A percentile compares a stretch with the other conserved stretches of the same genome.
phyloP scores from a whole-genome alignment of 2,888 invertebrate genomes.

The Fissipunctia ypsillon region DNA sequence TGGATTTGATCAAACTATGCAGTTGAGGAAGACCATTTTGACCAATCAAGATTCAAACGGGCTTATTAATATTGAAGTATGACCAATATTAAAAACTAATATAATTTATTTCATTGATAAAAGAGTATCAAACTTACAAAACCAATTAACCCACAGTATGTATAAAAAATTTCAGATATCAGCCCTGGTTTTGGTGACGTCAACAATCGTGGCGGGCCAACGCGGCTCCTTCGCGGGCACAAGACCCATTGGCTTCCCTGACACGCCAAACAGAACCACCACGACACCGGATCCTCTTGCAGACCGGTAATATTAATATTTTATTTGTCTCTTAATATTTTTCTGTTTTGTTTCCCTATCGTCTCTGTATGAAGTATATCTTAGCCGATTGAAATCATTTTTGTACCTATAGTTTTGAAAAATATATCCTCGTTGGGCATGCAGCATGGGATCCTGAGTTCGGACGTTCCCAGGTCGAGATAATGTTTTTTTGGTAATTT shows the following conservation, averaged over 20 bases:
- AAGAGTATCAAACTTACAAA: neutral
- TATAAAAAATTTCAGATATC: conserved; percentile 56
- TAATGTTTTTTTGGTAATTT: neutral
- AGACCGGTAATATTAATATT: conserved; percentile 79
- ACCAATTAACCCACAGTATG: neutral
- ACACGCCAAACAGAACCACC: conserved; percentile 83
- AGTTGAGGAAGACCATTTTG: neutral
- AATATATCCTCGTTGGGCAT: neutral
- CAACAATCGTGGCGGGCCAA: conserved; percentile 85
- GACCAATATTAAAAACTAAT: neutral
- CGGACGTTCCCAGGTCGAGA: neutral
- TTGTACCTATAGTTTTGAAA: neutral
- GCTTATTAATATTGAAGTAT: neutral
- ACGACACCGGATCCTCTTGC: conserved; percentile 74
- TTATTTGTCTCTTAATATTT: neutral
- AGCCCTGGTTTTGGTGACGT: conserved; percentile 69
- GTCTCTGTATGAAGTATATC: neutral
- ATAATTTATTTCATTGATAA: neutral
- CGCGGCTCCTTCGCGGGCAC: conserved; percentile 92
- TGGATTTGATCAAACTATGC: neutral
- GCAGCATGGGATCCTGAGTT: neutral
- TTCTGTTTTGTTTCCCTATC: conserved; percentile 5
- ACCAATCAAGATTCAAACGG: neutral
- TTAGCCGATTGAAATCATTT: neutral
- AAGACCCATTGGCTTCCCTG: conserved; percentile 91